Percentiles rank a stretch among this genome's conserved stretches.
Conservation (phyloP, 2,888 invertebrate genomes). For the Stratiomys singularior region DNA sequence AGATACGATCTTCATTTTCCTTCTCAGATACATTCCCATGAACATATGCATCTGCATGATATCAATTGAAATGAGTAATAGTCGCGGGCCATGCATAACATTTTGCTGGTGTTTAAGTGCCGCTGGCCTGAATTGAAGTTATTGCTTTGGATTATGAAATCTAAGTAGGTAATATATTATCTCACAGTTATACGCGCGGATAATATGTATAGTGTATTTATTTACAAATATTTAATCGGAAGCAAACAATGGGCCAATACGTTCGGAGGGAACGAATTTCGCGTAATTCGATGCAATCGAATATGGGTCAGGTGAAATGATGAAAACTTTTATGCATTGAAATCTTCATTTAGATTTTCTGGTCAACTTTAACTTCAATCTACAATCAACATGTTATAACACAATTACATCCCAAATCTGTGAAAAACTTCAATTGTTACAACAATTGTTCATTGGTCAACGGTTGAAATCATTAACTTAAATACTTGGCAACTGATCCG, state of each 20-base stretch:
- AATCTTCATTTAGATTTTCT: no score
- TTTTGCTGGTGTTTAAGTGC: neutral
- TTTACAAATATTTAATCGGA: conserved; percentile 13
- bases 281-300: neutral
- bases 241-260: neutral
- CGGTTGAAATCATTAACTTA: no score
- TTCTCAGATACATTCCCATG: neutral
- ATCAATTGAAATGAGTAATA: neutral
- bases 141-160: conserved; percentile 27
- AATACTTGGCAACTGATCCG: no score
- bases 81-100: neutral
- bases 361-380: no score
- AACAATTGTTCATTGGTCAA: no score
- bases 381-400: no score
- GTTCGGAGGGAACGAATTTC: neutral
- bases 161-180: conserved; percentile 18
- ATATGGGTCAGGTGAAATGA: neutral
- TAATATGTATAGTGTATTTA: conserved; percentile 13
- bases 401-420: no score
- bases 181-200: conserved; percentile 10
- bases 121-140: neutral
- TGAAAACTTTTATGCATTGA: no score
- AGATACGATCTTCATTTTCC: conserved; percentile 4
- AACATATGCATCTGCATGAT: neutral
- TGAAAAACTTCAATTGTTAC: no score